A percentile compares a stretch with the other conserved stretches of the same genome.
phyloP scores from a whole-genome alignment of 2,113 vertebrate species.

The Chlamydotis undulata region DNA sequence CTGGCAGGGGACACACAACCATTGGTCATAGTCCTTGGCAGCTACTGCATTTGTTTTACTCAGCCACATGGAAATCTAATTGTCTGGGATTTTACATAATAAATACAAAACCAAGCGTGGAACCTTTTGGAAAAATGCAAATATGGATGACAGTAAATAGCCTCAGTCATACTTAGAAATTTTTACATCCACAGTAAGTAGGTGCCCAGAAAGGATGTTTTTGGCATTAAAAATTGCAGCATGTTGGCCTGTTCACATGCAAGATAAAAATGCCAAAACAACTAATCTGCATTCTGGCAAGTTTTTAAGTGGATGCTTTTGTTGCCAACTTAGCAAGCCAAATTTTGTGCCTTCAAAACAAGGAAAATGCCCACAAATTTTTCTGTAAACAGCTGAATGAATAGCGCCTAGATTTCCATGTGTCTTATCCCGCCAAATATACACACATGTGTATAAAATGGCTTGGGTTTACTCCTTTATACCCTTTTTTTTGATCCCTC shows the following conservation, averaged over 20 bases:
- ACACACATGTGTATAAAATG: not conserved
- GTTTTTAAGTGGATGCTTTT: not conserved
- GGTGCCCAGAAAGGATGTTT: not conserved
- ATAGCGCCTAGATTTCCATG: not conserved
- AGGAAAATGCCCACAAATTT: not conserved
- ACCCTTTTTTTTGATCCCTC: not conserved
- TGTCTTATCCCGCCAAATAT: not conserved
- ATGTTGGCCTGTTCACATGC: not conserved
- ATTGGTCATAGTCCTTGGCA: not conserved
- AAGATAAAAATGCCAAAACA: constrained; percentile 36
- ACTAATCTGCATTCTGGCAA: not conserved
- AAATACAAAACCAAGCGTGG: not conserved
- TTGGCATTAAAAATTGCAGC: not conserved
- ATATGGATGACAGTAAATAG: not conserved
- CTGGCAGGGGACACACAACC: not conserved
- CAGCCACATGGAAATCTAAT: not conserved
- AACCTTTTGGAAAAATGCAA: not conserved
- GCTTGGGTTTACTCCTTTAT: not conserved
- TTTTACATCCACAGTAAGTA: not conserved
- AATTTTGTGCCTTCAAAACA: not conserved
- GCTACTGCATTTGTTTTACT: not conserved
- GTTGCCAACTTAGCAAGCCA: not conserved
- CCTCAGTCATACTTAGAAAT: not conserved
- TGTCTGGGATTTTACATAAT: not conserved
- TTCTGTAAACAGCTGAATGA: not conserved